Base-by-base conservation (phyloP, 1,140 invertebrate genomes). In the Temnothorax nylanderi region DNA sequence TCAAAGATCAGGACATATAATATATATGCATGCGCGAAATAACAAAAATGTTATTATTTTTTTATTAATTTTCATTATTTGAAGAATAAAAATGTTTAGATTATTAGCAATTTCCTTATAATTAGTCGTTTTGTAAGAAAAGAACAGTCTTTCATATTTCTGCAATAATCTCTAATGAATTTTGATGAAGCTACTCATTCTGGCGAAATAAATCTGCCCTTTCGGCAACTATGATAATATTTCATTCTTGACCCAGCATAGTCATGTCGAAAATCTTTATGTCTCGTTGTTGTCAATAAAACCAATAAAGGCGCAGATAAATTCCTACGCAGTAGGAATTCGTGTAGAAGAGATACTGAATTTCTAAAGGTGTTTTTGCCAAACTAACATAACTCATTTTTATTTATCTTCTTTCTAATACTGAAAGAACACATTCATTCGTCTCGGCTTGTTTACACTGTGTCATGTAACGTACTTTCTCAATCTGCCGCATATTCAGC, bases 251-350 rank as follows among this genome's bases (percentile, higher is more conserved):
- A 11, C 32, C 7, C 2, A 51, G 13, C 11, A 7, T 26, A 26
- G 26, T 26, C 26, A 26, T 26, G 3, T 5, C 62, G 76, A 62
- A 90, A 78, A 60, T 49, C 41, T 74, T 7, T 49, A 1, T 11
- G 26, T 44, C 37, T 18, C 8, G 26, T 37, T 62, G 72, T 41
- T 41, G 47, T 62, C 65, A 26, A 87, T 64, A 32, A 87, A 88
- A 88, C 58, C 56, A 65, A 88, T 65, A 91, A 90, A 75, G 60
- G 58, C 21, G 58, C 21, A 87, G 8, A 62, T 78, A 64, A 90
- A 80, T 26, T 26, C 1, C 26, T 26, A 1, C 21, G 65, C 49
- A 74, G 65, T 56, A 65, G 54, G 56, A 88, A 88, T 62, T 88
- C 51, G 0, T 60, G 13, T 34, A 44, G 16, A 26, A 26, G 3